Percentiles rank a stretch among this genome's conserved stretches.
Evolutionary conservation across 2,113 vertebrate genomes (phyloP).

Genomic region (Colinus virginianus): DNA sequence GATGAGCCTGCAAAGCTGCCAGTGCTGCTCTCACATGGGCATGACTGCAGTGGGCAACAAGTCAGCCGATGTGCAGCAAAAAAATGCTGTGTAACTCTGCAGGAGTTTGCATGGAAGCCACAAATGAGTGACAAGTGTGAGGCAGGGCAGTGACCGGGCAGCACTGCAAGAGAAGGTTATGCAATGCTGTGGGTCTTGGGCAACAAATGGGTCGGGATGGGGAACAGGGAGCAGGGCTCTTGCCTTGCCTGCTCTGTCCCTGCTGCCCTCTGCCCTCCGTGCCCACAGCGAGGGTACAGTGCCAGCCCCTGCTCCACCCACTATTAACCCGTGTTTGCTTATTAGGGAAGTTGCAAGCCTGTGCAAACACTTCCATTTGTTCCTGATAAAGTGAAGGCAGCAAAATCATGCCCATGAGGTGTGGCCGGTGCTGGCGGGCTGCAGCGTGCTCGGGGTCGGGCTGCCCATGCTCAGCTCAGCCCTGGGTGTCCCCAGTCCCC

Average conservation of each 20-base stretch:
- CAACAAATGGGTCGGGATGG: accelerated
- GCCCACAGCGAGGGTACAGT: background rate
- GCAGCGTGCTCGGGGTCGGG: accelerated
- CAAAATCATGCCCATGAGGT: background rate
- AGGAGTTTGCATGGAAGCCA: background rate
- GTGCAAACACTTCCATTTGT: conserved; percentile 53
- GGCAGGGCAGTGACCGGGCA: accelerated
- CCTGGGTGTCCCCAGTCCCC: background rate
- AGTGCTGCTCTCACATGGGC: background rate
- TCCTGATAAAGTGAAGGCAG: conserved; percentile 1
- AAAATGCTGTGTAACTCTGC: accelerated
- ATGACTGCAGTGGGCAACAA: background rate
- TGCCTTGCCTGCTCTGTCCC: background rate
- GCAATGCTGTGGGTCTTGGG: background rate
- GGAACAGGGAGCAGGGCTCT: background rate
- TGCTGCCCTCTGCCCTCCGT: background rate
- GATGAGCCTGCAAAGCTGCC: background rate
- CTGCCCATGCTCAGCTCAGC: background rate
- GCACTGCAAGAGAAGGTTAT: background rate
- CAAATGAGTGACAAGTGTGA: accelerated
- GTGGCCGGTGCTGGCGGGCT: background rate
- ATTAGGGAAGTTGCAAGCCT: conserved; percentile 39
- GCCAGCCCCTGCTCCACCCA: background rate
- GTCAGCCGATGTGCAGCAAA: background rate
- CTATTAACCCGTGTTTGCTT: conserved; percentile 22